A percentile compares a stretch with the other conserved stretches of the same genome.
Evolutionary conservation across 2,888 invertebrate species (phyloP).

Genomic region (Sialis lutaria): DNA sequence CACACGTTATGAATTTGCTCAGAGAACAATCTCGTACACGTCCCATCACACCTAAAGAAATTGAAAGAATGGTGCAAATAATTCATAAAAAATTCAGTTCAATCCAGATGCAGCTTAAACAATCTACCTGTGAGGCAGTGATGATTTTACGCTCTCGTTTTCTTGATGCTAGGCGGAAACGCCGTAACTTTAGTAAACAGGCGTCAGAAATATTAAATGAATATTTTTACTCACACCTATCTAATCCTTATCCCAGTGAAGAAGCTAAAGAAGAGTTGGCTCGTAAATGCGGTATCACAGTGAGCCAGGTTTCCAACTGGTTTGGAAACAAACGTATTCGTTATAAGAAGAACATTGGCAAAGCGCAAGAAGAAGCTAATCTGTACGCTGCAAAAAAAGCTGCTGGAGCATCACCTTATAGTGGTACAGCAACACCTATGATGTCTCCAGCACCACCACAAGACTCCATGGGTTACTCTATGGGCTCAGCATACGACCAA

Average conservation of each 20-base stretch:
- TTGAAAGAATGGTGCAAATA: conserved; percentile 97
- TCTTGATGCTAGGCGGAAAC: conserved; percentile 69
- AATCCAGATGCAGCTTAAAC: conserved; percentile 96
- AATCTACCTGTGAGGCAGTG: conserved; percentile 98
- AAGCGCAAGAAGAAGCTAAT: conserved; percentile 98
- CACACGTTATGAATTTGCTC: conserved; percentile 97
- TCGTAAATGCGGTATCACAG: conserved; percentile 96
- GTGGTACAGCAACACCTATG: conserved; percentile 84
- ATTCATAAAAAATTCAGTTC: conserved; percentile 97
- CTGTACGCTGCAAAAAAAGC: conserved; percentile 97
- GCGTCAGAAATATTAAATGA: conserved; percentile 98
- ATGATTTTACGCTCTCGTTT: conserved; percentile 91
- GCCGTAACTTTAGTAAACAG: conserved; percentile 98
- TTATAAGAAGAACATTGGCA: conserved; percentile 99
- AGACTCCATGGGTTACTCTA: conserved; percentile 85
- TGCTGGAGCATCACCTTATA: conserved; percentile 58
- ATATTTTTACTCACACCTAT: conserved; percentile 98
- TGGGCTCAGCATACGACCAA: conserved; percentile 84
- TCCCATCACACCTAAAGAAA: conserved; percentile 97
- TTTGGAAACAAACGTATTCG: conserved; percentile 99
- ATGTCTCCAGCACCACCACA: conserved; percentile 88
- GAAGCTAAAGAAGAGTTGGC: conserved; percentile 99
- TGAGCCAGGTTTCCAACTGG: conserved; percentile 94
- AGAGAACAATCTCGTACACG: conserved; percentile 93
- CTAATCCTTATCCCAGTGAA: conserved; percentile 99